These are phyloP conservation scores for Drosophila bocqueti DNA, from an alignment of 1,140 invertebrate genomes.

Conservation along the genomic window DNA sequence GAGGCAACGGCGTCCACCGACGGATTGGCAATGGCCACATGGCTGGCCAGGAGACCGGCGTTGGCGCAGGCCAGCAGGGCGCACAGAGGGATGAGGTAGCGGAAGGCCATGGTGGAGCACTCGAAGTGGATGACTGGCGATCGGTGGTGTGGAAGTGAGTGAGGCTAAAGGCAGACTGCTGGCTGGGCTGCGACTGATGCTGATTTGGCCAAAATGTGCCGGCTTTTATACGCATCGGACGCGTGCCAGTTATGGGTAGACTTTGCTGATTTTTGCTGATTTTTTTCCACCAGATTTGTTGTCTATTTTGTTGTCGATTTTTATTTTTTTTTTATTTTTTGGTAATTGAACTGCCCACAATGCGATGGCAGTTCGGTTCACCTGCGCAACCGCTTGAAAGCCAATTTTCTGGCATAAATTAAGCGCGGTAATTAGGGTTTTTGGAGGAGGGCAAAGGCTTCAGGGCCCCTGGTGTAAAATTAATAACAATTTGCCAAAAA, in stretches of 20 bases:
- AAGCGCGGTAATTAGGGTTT: conserved; percentile 74
- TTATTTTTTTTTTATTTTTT: conserved; percentile 17
- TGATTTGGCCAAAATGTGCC: conserved; percentile 64
- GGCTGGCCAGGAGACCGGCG: conserved; percentile 76
- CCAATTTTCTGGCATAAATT: conserved; percentile 73
- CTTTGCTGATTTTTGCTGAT: neutral
- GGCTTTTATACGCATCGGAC: conserved; percentile 75
- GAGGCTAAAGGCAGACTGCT: conserved; percentile 34
- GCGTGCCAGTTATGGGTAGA: conserved; percentile 58
- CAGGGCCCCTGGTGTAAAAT: conserved; percentile 66
- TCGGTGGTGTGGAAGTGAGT: conserved; percentile 3
- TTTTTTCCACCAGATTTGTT: neutral
- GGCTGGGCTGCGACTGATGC: conserved; percentile 67
- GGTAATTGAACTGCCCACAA: conserved; percentile 70
- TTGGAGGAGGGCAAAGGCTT: conserved; percentile 16
- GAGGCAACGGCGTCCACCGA: conserved; percentile 86
- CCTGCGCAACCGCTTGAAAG: conserved; percentile 66
- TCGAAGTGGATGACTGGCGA: conserved; percentile 21
- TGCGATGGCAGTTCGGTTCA: conserved; percentile 46
- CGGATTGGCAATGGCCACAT: conserved; percentile 77
- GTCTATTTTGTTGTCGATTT: conserved; percentile 5
- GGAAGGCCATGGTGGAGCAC: conserved; percentile 73
- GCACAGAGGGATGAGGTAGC: conserved; percentile 84
- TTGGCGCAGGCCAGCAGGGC: conserved; percentile 85
- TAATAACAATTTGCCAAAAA: conserved; percentile 80